Conservation (phyloP, 2,797 vertebrate genomes). For the Coregonus suidteri region DNA sequence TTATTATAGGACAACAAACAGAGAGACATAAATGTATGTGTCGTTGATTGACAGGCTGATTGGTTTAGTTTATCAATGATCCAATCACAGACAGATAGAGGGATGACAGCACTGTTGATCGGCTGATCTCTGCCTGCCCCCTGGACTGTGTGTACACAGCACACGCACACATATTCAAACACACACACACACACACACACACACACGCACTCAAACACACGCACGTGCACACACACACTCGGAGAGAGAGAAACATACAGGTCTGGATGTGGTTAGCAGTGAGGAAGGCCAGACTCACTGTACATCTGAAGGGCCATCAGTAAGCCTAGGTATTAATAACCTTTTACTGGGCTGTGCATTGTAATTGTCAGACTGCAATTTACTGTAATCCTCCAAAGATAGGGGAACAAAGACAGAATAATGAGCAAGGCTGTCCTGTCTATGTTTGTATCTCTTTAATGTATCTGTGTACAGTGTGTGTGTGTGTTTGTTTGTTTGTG, state of each 20-base stretch:
- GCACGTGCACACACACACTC: neutral
- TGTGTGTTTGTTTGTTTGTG: constrained; percentile 6
- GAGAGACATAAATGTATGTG: no score
- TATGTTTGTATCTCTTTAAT: neutral
- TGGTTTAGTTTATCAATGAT: no score
- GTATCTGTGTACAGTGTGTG: constrained; percentile 1
- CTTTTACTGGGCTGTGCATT: constrained; percentile 84
- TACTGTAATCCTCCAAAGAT: constrained; percentile 85
- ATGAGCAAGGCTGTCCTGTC: constrained; percentile 6
- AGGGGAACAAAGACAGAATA: constrained; percentile 39
- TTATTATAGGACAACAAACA: no score
- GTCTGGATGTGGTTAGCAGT: constrained; percentile 87
- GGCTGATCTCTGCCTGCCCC: no score
- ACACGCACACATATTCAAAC: neutral
- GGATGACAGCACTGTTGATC: no score
- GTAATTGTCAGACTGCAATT: constrained; percentile 89
- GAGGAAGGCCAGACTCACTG: constrained; percentile 80
- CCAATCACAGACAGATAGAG: no score
- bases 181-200: neutral
- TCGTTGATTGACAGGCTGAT: no score
- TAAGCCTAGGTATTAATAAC: constrained; percentile 88
- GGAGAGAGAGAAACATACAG: constrained; percentile 26
- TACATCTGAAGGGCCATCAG: constrained; percentile 85
- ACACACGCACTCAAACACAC: neutral
- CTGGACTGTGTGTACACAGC: no score